Base-by-base conservation (phyloP, 2,113 vertebrate species). In the Gasterosteus aculeatus region DNA sequence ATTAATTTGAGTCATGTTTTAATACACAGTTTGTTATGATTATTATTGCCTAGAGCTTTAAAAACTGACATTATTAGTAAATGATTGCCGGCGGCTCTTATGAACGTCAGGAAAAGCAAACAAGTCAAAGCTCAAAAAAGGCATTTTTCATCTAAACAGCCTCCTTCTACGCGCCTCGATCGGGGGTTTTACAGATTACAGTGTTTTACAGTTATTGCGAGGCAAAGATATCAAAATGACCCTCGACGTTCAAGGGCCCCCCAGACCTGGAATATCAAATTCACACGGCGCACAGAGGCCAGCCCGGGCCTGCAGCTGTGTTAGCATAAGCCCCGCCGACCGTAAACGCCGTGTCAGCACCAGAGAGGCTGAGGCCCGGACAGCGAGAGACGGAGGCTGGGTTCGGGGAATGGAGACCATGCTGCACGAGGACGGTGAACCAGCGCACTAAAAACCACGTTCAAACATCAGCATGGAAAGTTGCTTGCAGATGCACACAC, bases 301-400 rank as follows among this genome's bases (percentile, higher is more conserved):
- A 83, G 73, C 49, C 41, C 49, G 47, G 73, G 64, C 58, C 71
- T 76, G 76, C 87, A 92, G 91, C 88, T 92, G 91, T 91, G 88
- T 92, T 91, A 85, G 88, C 86, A 73, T 82, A 89, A 91, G 82
- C 75, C 72, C 58, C 78, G 83, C 78, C 64, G 72, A 56, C 65
- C 18, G 35, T 38, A 38, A 6, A 5, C 91, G 91, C 88, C 67
- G 70, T 2, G 85, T 93, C 92, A 93, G 92, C 92, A 86, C 12
- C 1, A 35, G 31, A 71, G 73, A 79, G 80, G 46, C 62, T n/a
- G 63, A 75, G 77, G 69, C 33, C 49, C 18, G 47, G 33, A 35
- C 33, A 5, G 5, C 33, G 33, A 33, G 33, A 35, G 33, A 35
- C 33, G 5, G 33, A 35, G 33, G 5, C 33, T 47, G 14, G 73